Conservation (phyloP, 2,888 invertebrate species). For the Esperia sulphurella region DNA sequence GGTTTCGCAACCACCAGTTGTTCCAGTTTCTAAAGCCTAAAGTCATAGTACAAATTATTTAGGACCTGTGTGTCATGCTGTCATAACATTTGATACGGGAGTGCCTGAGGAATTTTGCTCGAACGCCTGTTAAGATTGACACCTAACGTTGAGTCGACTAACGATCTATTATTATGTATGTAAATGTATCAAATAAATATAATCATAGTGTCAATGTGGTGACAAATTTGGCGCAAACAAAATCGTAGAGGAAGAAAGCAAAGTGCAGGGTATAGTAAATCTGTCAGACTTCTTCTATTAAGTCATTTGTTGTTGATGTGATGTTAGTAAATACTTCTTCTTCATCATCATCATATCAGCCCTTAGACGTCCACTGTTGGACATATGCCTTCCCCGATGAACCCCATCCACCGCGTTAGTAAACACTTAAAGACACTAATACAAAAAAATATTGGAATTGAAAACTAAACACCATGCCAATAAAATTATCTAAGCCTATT, state of each 20-base stretch:
- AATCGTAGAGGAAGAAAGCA: neutral
- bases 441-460: too few species aligned
- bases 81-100: constrained; percentile 51
- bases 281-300: too few species aligned
- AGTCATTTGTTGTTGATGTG: too few species aligned
- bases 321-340: too few species aligned
- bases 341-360: too few species aligned
- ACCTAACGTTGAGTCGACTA: neutral
- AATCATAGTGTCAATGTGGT: neutral
- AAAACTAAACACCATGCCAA: too few species aligned
- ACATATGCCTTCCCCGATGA: too few species aligned
- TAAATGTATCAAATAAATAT: neutral
- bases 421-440: too few species aligned
- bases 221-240: neutral
- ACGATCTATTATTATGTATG: constrained; percentile 1
- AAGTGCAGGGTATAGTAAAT: too few species aligned
- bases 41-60: constrained; percentile 70
- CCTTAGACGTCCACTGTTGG: too few species aligned
- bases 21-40: constrained; percentile 60
- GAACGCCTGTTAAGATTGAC: constrained; percentile 4
- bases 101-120: constrained; percentile 43
- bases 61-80: constrained; percentile 57
- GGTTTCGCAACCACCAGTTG: constrained; percentile 55
- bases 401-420: too few species aligned
- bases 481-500: too few species aligned